Evolutionary conservation across 2,113 vertebrate genomes (phyloP).

Genomic region (Coptodon bakossiorum): DNA sequence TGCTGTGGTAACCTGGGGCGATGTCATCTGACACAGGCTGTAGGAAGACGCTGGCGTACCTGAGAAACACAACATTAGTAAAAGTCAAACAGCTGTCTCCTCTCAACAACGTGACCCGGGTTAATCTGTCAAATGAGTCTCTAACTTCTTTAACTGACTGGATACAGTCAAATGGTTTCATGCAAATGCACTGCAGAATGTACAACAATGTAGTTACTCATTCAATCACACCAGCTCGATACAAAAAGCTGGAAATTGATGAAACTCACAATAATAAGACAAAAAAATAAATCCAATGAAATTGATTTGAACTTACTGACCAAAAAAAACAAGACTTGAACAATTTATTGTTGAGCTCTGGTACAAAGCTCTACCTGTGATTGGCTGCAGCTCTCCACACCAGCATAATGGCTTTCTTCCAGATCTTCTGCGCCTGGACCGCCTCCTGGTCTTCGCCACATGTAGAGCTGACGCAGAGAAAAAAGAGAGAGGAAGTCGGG

Average conservation of each 20-base stretch:
- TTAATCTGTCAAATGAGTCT: neutral
- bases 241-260: neutral
- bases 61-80: slow-evolving; percentile 31
- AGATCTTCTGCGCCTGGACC: slow-evolving; percentile 98
- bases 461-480: slow-evolving; percentile 78
- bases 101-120: neutral
- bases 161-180: neutral
- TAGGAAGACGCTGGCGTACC: slow-evolving; percentile 97
- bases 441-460: slow-evolving; percentile 99
- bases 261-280: neutral
- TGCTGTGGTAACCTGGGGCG: slow-evolving; percentile 97
- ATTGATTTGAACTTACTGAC: neutral
- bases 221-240: neutral
- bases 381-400: slow-evolving; percentile 99
- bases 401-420: slow-evolving; percentile 99
- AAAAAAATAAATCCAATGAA: neutral
- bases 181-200: neutral
- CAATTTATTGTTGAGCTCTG: neutral
- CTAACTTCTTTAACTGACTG: neutral
- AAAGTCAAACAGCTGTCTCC: neutral
- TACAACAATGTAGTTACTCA: neutral
- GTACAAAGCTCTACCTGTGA: slow-evolving; percentile 78
- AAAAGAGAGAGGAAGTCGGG: neutral
- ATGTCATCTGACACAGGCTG: slow-evolving; percentile 98
- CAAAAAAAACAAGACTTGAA: neutral